These are phyloP conservation scores for Thryonomys swinderianus DNA, from an alignment of 2,113 vertebrate genomes.

Conservation along the genomic window DNA sequence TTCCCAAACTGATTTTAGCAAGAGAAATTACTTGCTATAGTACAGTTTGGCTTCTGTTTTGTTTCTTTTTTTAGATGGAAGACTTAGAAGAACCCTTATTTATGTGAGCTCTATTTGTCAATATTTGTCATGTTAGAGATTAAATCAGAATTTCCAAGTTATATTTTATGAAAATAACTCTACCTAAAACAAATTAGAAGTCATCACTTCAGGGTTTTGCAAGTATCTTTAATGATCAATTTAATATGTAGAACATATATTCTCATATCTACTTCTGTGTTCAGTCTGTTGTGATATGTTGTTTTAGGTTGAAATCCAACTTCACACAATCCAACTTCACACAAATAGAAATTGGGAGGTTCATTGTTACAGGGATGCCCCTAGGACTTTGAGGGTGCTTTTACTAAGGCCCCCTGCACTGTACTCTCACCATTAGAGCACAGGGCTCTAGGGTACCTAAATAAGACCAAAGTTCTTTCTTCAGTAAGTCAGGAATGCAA, in stretches of 20 bases:
- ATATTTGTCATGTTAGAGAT: constrained; percentile 15
- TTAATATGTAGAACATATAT: background rate
- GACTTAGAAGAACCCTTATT: background rate
- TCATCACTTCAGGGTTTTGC: background rate
- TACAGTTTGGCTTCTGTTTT: background rate
- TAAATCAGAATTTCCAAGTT: background rate
- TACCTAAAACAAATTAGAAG: background rate
- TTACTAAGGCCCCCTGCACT: background rate
- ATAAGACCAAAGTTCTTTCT: background rate
- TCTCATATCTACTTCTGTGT: background rate
- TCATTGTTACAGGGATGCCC: background rate
- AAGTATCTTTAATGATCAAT: background rate
- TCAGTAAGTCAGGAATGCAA: background rate
- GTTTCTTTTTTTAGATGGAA: background rate
- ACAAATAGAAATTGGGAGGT: background rate
- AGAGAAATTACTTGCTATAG: background rate
- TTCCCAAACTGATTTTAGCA: background rate
- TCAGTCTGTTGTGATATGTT: background rate
- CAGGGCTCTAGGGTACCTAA: background rate
- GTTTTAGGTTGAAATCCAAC: background rate
- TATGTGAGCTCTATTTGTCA: background rate
- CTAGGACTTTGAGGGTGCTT: background rate
- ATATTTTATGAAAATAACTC: background rate
- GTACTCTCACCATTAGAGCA: background rate
- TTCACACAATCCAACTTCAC: background rate